Evolutionary conservation across 2,888 invertebrate species (phyloP).

Genomic region (Nymphalis urticae): DNA sequence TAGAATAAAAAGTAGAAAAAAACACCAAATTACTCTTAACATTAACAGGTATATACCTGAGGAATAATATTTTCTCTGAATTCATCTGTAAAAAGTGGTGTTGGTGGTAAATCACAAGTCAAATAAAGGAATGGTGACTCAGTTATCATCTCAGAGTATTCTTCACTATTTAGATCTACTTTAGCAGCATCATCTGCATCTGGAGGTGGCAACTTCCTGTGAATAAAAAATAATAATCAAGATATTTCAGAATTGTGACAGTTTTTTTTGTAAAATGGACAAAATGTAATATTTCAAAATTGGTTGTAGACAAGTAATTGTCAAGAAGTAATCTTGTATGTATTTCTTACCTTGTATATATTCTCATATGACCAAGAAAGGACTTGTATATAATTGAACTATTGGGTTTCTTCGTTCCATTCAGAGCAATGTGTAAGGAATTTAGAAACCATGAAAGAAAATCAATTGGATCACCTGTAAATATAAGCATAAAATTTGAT

Average conservation of each 20-base stretch:
- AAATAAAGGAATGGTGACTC: slow-evolving; percentile 97
- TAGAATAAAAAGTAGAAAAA: neutral
- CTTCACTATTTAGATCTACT: slow-evolving; percentile 89
- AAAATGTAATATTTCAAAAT: too few relatives aligned
- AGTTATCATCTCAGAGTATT: slow-evolving; percentile 92
- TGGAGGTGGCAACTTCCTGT: slow-evolving; percentile 93
- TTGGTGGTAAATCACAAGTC: slow-evolving; percentile 98
- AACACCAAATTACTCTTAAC: neutral
- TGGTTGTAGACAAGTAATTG: too few relatives aligned
- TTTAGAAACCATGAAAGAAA: slow-evolving; percentile 99
- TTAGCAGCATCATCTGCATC: slow-evolving; percentile 95
- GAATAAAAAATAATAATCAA: slow-evolving; percentile 27
- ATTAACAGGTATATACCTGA: slow-evolving; percentile 83
- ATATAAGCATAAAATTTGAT: slow-evolving; percentile 12
- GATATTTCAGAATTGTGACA: neutral
- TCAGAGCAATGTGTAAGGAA: slow-evolving; percentile 95
- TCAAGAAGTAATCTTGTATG: too few relatives aligned
- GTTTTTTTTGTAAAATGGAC: too few relatives aligned
- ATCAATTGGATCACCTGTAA: slow-evolving; percentile 95
- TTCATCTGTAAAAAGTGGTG: slow-evolving; percentile 98
- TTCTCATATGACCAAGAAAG: slow-evolving; percentile 95
- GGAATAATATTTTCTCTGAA: slow-evolving; percentile 99
- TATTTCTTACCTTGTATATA: slow-evolving; percentile 84
- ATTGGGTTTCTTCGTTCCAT: slow-evolving; percentile 92
- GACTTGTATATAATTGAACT: slow-evolving; percentile 97